Evolutionary conservation across 2,113 vertebrate genomes (phyloP).

Genomic region (Hippocampus guttulatus): DNA sequence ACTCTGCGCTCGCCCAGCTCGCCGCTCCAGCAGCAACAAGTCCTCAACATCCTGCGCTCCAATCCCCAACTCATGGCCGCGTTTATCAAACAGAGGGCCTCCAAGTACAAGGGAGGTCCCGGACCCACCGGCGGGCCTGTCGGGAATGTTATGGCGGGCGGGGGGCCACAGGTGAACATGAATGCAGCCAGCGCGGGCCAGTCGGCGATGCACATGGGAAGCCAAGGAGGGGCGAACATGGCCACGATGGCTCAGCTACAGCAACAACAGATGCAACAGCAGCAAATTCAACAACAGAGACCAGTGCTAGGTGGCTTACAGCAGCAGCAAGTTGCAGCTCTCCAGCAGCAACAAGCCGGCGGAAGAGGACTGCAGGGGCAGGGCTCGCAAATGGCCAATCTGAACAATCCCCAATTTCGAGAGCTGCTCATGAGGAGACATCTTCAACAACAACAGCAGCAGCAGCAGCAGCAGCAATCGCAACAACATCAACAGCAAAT

Average conservation of each 20-base stretch:
- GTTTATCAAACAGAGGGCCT: constrained; percentile 92
- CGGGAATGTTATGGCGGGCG: constrained; percentile 60
- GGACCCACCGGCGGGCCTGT: constrained; percentile 65
- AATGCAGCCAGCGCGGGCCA: constrained; percentile 70
- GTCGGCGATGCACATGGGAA: constrained; percentile 80
- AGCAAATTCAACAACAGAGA: constrained; percentile 77
- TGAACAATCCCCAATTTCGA: constrained; percentile 79
- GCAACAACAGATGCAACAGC: constrained; percentile 77
- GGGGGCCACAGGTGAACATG: constrained; percentile 76
- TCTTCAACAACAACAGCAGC: constrained; percentile 75
- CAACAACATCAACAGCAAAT: constrained; percentile 80
- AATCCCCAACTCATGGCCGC: constrained; percentile 95
- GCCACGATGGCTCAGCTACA: constrained; percentile 57
- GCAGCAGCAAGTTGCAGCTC: constrained; percentile 56
- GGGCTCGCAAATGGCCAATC: constrained; percentile 73
- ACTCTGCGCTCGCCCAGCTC: constrained; percentile 74
- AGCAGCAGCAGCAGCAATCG: constrained; percentile 77
- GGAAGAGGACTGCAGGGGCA: constrained; percentile 71
- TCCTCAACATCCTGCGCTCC: constrained; percentile 87
- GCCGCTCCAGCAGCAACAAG: constrained; percentile 63
- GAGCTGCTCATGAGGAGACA: constrained; percentile 88
- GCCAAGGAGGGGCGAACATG: constrained; percentile 61
- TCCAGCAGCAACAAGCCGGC: constrained; percentile 71
- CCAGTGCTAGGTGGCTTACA: constrained; percentile 59
- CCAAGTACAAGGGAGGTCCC: constrained; percentile 81